phyloP scores from a whole-genome alignment of 2,888 invertebrate species.

The Rutpela maculata region DNA sequence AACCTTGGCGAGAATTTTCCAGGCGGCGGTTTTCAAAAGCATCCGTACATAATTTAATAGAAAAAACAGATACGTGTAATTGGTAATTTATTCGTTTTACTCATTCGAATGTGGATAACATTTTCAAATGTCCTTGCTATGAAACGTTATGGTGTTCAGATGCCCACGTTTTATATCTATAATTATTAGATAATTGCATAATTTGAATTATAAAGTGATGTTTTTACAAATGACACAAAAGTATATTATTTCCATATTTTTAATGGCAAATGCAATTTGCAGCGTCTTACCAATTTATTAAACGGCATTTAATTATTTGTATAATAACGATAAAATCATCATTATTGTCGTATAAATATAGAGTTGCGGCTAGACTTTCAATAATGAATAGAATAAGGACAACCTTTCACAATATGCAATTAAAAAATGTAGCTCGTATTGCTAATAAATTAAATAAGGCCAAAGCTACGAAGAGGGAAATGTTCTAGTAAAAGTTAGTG shows the following conservation, averaged over 20 bases:
- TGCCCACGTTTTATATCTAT: conserved; percentile 4
- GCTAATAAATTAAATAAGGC: conserved; percentile 21
- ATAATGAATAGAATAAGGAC: conserved; percentile 28
- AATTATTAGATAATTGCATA: conserved; percentile 4
- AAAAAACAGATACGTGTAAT: neutral
- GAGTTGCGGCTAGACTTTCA: conserved; percentile 25
- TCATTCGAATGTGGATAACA: conserved; percentile 7
- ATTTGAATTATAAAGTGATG: neutral
- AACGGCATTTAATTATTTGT: conserved; percentile 15
- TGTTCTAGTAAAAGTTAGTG: conserved; percentile 1
- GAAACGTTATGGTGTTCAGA: neutral
- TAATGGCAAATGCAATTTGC: conserved; percentile 3
- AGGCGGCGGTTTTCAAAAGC: neutral
- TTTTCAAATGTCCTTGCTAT: conserved; percentile 2
- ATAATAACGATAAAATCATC: conserved; percentile 32
- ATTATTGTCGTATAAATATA: conserved; percentile 12
- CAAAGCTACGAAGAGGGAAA: conserved; percentile 2
- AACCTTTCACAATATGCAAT: conserved; percentile 34
- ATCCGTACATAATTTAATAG: neutral
- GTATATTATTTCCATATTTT: neutral
- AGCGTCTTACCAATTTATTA: neutral
- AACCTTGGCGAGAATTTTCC: neutral
- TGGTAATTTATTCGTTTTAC: neutral
- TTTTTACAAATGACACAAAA: neutral
- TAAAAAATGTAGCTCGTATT: conserved; percentile 26